These are phyloP conservation scores for Zygaena filipendulae DNA, from an alignment of 2,888 invertebrate species.

Conservation along the genomic window DNA sequence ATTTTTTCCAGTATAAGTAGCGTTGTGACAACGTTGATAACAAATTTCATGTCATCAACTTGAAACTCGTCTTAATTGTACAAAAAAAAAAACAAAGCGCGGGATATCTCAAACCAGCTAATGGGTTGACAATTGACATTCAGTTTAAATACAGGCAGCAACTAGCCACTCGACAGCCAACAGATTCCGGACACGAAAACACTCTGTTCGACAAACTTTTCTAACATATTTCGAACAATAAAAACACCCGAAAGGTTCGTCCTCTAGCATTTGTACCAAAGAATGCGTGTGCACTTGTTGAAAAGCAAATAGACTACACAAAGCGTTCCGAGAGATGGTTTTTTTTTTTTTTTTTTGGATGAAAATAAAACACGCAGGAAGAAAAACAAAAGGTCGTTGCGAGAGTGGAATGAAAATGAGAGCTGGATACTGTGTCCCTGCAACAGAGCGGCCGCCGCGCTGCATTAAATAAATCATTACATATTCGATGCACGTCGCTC, in stretches of 20 bases:
- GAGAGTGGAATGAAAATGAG: slow-evolving; percentile 40
- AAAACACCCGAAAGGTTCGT: no score
- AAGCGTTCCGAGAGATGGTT: slow-evolving; percentile 34
- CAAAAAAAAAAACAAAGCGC: no score
- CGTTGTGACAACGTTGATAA: no score
- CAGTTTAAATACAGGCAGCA: no score
- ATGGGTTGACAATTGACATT: no score
- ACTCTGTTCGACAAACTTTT: not conserved
- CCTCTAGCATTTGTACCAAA: slow-evolving; percentile 46
- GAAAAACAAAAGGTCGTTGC: slow-evolving; percentile 45
- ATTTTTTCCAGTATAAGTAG: no score
- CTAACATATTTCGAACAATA: slow-evolving; percentile 6
- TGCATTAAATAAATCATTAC: slow-evolving; percentile 44
- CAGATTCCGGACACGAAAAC: not conserved
- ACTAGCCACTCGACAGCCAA: no score
- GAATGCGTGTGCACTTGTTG: slow-evolving; percentile 53
- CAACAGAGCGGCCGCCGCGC: no score
- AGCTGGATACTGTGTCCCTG: slow-evolving; percentile 24
- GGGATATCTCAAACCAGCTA: no score
- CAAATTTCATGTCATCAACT: no score
- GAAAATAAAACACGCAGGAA: slow-evolving; percentile 41
- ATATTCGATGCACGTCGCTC: slow-evolving; percentile 44
- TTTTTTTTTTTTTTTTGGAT: no score
- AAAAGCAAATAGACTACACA: slow-evolving; percentile 56
- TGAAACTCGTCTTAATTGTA: no score